A percentile compares a stretch with the other conserved stretches of the same genome.
phyloP scores from a whole-genome alignment of 2,797 vertebrate species.

The Streptopelia turtur region DNA sequence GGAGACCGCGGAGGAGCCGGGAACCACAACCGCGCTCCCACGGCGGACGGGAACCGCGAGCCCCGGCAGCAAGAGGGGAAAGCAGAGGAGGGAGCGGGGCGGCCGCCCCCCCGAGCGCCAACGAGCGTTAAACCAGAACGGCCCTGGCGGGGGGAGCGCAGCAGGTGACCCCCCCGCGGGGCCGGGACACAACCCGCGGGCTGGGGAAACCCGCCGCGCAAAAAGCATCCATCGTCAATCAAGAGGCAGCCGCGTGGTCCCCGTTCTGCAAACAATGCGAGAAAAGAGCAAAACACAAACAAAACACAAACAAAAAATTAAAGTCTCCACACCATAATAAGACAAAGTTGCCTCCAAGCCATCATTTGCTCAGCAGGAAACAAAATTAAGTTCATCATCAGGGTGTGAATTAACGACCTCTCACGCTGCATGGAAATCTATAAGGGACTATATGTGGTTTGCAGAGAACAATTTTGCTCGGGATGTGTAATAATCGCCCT shows the following conservation, averaged over 20 bases:
- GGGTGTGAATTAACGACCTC: conserved; percentile 67
- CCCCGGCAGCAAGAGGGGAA: not conserved
- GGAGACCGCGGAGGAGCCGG: not conserved
- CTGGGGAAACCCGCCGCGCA: not conserved
- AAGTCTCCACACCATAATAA: conserved; percentile 13
- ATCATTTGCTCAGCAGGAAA: conserved; percentile 65
- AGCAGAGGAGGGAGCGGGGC: fast-evolving
- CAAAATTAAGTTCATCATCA: conserved; percentile 65
- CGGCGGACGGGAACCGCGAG: fast-evolving
- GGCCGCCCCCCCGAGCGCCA: not conserved
- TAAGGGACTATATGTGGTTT: conserved; percentile 26
- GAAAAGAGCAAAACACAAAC: conserved; percentile 9
- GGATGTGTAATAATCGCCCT: conserved; percentile 44
- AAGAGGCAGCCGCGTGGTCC: not conserved
- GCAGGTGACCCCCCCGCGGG: not conserved
- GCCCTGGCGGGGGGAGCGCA: not conserved
- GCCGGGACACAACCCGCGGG: not conserved
- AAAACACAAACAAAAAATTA: not conserved
- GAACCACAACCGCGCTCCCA: fast-evolving
- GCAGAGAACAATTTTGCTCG: conserved; percentile 46
- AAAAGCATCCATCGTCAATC: not conserved
- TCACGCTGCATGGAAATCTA: conserved; percentile 43
- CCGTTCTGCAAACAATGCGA: not conserved
- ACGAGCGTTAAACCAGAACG: not conserved
- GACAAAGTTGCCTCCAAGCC: conserved; percentile 43